Percentiles rank a stretch among this genome's conserved stretches.
These are phyloP conservation scores for Chloroclysta siterata DNA, from an alignment of 2,888 invertebrate species.

Conservation along the genomic window DNA sequence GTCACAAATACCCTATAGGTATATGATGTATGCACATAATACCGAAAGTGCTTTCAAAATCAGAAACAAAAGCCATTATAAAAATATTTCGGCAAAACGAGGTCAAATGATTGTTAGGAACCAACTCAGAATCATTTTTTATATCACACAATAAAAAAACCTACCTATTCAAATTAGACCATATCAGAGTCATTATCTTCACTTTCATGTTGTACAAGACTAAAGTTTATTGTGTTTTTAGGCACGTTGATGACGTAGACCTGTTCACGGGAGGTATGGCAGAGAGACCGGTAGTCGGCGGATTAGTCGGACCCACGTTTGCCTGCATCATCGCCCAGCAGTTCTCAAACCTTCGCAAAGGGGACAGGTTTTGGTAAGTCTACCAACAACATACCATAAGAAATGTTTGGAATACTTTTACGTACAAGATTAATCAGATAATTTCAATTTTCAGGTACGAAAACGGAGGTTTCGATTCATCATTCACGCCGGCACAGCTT, in stretches of 20 bases:
- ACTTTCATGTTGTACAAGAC: too few species aligned
- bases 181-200: too few species aligned
- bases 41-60: not conserved
- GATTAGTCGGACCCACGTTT: slow-evolving; percentile 93
- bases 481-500: slow-evolving; percentile 91
- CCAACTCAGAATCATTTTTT: too few species aligned
- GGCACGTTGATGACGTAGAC: slow-evolving; percentile 92
- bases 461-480: slow-evolving; percentile 89
- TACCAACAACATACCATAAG: not conserved
- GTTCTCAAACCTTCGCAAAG: slow-evolving; percentile 90
- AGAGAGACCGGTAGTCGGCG: slow-evolving; percentile 91
- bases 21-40: too few species aligned
- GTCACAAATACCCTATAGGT: too few species aligned
- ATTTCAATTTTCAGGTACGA: slow-evolving; percentile 86
- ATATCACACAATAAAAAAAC: too few species aligned
- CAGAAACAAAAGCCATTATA: too few species aligned
- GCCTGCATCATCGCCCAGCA: slow-evolving; percentile 95
- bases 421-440: not conserved
- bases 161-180: too few species aligned
- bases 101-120: too few species aligned
- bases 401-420: not conserved
- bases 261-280: slow-evolving; percentile 93
- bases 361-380: slow-evolving; percentile 90
- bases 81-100: too few species aligned
- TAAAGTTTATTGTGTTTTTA: slow-evolving; percentile 43